Percentiles rank a stretch among this genome's conserved stretches.
Conservation (phyloP, 2,113 vertebrate species). For the Theristicus caerulescens region DNA sequence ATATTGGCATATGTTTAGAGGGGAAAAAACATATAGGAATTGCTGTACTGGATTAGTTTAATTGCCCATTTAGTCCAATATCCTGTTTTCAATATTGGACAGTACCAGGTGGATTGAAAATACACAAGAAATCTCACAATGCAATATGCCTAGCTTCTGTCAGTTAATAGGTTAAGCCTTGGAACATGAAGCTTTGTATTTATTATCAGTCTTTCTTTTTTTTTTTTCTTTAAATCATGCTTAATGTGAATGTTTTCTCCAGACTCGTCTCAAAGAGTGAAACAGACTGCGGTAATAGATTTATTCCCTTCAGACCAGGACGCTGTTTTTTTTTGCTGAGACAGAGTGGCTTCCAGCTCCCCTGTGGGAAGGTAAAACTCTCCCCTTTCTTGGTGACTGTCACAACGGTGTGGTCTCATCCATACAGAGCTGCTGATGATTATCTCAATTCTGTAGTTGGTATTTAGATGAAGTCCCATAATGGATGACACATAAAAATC, state of each 20-base stretch:
- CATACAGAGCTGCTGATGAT: neutral
- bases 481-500: neutral
- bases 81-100: neutral
- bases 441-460: accelerated
- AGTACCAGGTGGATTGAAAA: slow-evolving; percentile 21
- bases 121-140: neutral
- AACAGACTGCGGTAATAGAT: slow-evolving; percentile 18
- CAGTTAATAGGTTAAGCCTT: neutral
- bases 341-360: neutral
- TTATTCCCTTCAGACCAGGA: neutral
- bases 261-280: neutral
- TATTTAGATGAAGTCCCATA: neutral
- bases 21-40: neutral
- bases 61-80: neutral
- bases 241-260: slow-evolving; percentile 1
- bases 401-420: neutral
- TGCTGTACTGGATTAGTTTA: neutral
- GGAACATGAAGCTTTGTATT: slow-evolving; percentile 2
- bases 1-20: neutral
- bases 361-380: neutral
- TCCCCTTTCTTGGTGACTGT: neutral
- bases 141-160: neutral
- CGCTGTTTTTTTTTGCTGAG: neutral
- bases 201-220: neutral
- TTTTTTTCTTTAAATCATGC: neutral